phyloP scores from a whole-genome alignment of 1,140 invertebrate species.

The Aphaenogaster rudis region DNA sequence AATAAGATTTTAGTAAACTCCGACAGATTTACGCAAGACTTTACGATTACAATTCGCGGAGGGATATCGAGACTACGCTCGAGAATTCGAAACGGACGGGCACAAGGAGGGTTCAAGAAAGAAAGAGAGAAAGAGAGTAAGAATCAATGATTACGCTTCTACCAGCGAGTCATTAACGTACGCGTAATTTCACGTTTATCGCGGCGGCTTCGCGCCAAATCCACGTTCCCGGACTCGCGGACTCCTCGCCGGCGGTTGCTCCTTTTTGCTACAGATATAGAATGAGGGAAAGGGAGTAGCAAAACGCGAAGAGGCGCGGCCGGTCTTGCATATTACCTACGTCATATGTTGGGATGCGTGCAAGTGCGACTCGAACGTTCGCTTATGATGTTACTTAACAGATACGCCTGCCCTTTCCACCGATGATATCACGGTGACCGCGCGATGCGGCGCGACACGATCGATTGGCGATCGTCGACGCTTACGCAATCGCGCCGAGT shows the following conservation, averaged over 20 bases:
- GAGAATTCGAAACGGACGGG: neutral
- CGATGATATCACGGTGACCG: neutral
- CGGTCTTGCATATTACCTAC: constrained; percentile 29
- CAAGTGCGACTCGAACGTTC: neutral
- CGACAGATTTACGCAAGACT: neutral
- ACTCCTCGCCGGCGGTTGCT: constrained; percentile 16
- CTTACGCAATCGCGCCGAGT: neutral
- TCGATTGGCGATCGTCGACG: neutral
- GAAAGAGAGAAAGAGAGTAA: neutral
- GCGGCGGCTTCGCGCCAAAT: constrained; percentile 29
- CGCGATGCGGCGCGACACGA: neutral
- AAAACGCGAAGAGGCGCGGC: constrained; percentile 54
- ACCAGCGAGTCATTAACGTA: neutral
- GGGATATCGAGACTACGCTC: neutral
- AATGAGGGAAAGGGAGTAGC: constrained; percentile 56
- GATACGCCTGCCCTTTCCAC: neutral
- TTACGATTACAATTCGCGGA: neutral
- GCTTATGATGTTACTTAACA: neutral
- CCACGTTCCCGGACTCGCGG: constrained; percentile 3
- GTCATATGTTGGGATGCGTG: neutral
- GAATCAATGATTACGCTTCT: constrained; percentile 22
- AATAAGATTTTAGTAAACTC: neutral
- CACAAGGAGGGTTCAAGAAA: too few species aligned
- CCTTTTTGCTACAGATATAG: constrained; percentile 75
- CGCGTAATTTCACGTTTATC: constrained; percentile 40